Conservation (phyloP, 2,888 invertebrate genomes). For the Rhaphigaster nebulosa region DNA sequence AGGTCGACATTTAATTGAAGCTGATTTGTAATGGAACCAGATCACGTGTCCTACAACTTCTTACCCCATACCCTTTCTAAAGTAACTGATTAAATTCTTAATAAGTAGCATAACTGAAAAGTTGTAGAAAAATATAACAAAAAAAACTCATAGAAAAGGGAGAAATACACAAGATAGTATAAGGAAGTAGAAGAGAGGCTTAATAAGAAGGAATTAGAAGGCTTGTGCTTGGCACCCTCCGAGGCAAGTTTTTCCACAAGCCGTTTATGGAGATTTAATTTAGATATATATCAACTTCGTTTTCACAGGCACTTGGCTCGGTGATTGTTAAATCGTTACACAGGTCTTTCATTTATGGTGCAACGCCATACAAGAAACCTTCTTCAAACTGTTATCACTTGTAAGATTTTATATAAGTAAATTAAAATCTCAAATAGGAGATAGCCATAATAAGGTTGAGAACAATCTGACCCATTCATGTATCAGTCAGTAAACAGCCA, state of each 20-base stretch:
- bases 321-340: not conserved
- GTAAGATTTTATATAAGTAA: no score
- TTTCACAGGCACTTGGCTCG: not conserved
- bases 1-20: not conserved
- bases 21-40: slow-evolving; percentile 42
- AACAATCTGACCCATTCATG: no score
- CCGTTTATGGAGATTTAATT: slow-evolving; percentile 20
- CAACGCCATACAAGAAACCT: not conserved
- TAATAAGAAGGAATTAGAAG: slow-evolving; percentile 19
- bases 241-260: not conserved
- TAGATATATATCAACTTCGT: slow-evolving; percentile 6
- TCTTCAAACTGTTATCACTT: not conserved
- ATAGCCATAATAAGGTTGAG: no score
- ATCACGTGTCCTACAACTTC: slow-evolving; percentile 45
- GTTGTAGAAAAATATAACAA: not conserved
- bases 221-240: not conserved
- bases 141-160: slow-evolving; percentile 7
- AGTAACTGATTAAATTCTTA: not conserved
- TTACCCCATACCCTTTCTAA: not conserved
- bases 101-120: not conserved
- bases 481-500: no score
- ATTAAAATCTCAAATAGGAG: no score
- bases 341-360: not conserved
- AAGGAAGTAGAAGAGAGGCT: not conserved
- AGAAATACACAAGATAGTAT: not conserved